These are phyloP conservation scores for Cygnus buccinator DNA, from an alignment of 2,113 vertebrate species.

Conservation along the genomic window DNA sequence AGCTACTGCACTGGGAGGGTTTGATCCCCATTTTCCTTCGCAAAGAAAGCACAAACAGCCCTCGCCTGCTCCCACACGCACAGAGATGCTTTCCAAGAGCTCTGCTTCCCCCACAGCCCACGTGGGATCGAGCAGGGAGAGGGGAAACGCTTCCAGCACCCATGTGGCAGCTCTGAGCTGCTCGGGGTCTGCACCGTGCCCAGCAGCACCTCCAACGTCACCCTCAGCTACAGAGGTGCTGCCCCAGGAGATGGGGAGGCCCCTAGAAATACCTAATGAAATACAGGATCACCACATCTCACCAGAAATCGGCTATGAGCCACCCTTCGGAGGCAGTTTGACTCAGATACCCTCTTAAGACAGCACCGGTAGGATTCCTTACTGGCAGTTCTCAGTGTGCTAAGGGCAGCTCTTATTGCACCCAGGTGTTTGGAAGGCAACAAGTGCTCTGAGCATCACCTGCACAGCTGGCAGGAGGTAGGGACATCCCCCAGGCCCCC, in stretches of 20 bases:
- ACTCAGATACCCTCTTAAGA: background rate
- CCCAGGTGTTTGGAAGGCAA: background rate
- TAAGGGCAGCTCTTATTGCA: background rate
- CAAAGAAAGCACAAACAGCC: background rate
- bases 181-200: background rate
- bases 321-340: background rate
- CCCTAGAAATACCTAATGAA: background rate
- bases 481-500: background rate
- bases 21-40: background rate
- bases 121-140: background rate
- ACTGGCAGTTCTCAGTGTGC: background rate
- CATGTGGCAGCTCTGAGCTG: background rate
- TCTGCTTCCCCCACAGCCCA: background rate
- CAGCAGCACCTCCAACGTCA: background rate
- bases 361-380: background rate
- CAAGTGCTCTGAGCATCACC: background rate
- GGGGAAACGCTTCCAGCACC: background rate
- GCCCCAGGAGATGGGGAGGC: background rate
- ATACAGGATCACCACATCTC: background rate
- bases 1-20: background rate
- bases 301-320: background rate
- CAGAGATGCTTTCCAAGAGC: conserved; percentile 7
- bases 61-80: background rate
- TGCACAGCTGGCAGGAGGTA: background rate
- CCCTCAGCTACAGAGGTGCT: background rate